Evolutionary conservation across 2,797 vertebrate species (phyloP).

Genomic region (Sphaeramia orbicularis): DNA sequence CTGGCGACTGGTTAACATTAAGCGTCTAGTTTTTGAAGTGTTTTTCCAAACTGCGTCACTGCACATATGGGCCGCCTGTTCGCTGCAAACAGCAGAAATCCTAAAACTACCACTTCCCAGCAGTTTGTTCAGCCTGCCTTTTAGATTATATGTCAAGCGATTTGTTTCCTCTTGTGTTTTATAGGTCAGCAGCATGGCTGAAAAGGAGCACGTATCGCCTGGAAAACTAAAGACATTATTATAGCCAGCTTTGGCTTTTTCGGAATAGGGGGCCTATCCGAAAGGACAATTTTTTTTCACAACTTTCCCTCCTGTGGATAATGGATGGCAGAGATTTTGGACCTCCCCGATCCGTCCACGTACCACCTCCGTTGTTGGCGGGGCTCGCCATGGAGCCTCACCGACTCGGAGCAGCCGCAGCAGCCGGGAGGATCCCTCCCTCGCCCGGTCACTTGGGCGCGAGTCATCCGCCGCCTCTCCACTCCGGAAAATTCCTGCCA

Average conservation of each 20-base stretch:
- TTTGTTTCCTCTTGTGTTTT: conserved; percentile 62
- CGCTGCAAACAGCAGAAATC: conserved; percentile 60
- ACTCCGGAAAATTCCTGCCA: conserved; percentile 92
- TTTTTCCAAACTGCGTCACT: conserved; percentile 85
- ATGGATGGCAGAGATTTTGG: conserved; percentile 99
- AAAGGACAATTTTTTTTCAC: conserved; percentile 77
- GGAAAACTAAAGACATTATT: conserved; percentile 83
- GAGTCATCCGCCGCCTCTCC: conserved; percentile 89
- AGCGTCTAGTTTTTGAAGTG: conserved; percentile 72
- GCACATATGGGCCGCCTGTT: conserved; percentile 63
- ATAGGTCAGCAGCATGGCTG: conserved; percentile 86
- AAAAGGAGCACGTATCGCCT: conserved; percentile 81
- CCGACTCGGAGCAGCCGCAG: conserved; percentile 90
- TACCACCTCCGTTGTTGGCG: conserved; percentile 92
- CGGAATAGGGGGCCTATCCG: conserved; percentile 73
- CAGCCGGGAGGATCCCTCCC: conserved; percentile 90
- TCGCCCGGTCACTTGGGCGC: conserved; percentile 89
- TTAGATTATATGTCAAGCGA: conserved; percentile 43
- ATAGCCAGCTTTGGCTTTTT: conserved; percentile 81
- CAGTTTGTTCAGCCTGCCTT: conserved; percentile 32
- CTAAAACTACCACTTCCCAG: conserved; percentile 60
- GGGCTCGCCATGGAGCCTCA: conserved; percentile 94
- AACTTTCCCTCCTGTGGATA: conserved; percentile 87
- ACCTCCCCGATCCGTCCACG: conserved; percentile 93
- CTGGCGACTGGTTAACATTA: conserved; percentile 5